Conservation (phyloP, 2,113 vertebrate species). For the Aspidoscelis tigris region DNA sequence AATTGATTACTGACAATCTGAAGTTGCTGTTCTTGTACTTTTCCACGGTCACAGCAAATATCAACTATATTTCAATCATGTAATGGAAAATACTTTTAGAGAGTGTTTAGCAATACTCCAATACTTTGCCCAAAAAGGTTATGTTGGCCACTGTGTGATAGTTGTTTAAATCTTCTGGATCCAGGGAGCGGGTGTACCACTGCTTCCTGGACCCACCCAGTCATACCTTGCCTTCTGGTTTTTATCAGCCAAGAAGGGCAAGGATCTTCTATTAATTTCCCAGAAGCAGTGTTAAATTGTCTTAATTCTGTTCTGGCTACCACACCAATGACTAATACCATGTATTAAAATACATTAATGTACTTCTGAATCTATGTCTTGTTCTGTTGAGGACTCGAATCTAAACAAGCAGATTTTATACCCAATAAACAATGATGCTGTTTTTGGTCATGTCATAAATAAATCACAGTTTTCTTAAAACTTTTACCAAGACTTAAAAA, state of each 20-base stretch:
- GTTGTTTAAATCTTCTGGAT: no score
- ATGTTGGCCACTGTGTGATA: no score
- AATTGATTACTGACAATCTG: slow-evolving; percentile 12
- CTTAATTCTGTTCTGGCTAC: background rate
- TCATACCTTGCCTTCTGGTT: no score
- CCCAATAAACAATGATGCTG: slow-evolving; percentile 3
- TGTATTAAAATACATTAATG: slow-evolving; percentile 9
- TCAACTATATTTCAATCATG: slow-evolving; percentile 9
- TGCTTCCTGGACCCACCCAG: no score
- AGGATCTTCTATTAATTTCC: background rate
- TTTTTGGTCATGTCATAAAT: background rate
- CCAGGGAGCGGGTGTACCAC: no score
- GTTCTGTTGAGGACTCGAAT: slow-evolving; percentile 10
- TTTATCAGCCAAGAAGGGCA: no score
- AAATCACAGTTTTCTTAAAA: background rate
- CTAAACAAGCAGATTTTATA: background rate
- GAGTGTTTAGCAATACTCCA: slow-evolving; percentile 44
- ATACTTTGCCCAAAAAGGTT: no score
- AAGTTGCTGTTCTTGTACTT: slow-evolving; percentile 35
- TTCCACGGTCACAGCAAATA: slow-evolving; percentile 48
- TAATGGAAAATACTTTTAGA: slow-evolving; percentile 50
- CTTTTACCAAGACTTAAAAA: slow-evolving; percentile 4
- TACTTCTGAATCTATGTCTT: slow-evolving; percentile 2
- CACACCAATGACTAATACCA: background rate
- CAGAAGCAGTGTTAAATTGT: slow-evolving; percentile 8